Evolutionary conservation across 2,113 vertebrate species (phyloP).

Genomic region (Scartelaos histophorus): DNA sequence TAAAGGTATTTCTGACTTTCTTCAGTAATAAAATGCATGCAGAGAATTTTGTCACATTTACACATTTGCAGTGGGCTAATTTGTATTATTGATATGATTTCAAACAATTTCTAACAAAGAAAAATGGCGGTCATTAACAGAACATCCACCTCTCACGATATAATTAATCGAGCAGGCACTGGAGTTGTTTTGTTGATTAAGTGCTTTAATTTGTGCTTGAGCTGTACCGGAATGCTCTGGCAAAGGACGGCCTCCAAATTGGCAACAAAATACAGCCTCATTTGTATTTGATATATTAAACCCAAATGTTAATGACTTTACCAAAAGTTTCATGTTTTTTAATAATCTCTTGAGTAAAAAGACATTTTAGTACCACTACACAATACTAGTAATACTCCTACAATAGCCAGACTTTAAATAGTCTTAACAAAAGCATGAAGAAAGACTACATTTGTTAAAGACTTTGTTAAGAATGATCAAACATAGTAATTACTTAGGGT

Average conservation of each 20-base stretch:
- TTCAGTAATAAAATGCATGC: slow-evolving; percentile 11
- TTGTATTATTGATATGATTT: slow-evolving; percentile 22
- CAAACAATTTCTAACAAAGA: slow-evolving; percentile 27
- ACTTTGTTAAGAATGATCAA: too few relatives aligned
- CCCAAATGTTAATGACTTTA: neutral
- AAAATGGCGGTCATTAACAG: slow-evolving; percentile 30
- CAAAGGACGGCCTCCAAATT: neutral
- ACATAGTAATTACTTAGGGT: too few relatives aligned
- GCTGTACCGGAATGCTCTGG: neutral
- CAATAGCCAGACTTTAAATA: too few relatives aligned
- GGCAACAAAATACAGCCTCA: neutral
- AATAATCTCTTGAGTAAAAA: neutral
- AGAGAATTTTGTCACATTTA: slow-evolving; percentile 17
- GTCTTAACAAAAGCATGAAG: too few relatives aligned
- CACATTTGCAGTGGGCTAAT: slow-evolving; percentile 6
- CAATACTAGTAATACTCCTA: too few relatives aligned
- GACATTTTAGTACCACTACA: too few relatives aligned
- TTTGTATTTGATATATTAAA: neutral
- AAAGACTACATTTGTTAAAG: too few relatives aligned
- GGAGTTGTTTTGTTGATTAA: slow-evolving; percentile 45
- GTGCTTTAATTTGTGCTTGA: slow-evolving; percentile 38
- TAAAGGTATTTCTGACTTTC: too few relatives aligned
- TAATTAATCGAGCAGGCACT: slow-evolving; percentile 22
- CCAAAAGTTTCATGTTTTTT: neutral
- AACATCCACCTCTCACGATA: slow-evolving; percentile 42